Percentiles rank a stretch among this genome's conserved stretches.
Evolutionary conservation across 2,797 vertebrate species (phyloP).

Genomic region (Ceryle rudis): DNA sequence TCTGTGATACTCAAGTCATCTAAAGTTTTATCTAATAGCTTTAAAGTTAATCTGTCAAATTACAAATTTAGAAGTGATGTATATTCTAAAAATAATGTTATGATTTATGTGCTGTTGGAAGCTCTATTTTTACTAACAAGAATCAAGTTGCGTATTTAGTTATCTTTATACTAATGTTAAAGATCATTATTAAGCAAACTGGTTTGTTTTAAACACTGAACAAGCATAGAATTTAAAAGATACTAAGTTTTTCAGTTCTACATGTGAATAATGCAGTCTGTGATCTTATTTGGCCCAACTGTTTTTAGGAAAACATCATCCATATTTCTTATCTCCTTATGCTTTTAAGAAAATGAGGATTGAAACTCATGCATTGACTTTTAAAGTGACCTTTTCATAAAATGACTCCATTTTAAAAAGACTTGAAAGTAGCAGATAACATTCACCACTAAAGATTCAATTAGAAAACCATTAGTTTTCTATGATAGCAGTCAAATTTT

Average conservation of each 20-base stretch:
- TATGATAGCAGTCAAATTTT: neutral
- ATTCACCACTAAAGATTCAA: neutral
- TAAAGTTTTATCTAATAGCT: neutral
- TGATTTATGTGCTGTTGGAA: neutral
- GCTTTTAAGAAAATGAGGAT: neutral
- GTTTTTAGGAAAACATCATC: neutral
- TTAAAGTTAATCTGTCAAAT: neutral
- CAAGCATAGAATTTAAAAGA: neutral
- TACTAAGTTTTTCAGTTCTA: neutral
- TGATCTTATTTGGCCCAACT: neutral
- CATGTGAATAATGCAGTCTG: neutral
- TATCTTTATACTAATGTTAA: neutral
- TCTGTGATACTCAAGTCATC: neutral
- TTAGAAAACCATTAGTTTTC: neutral
- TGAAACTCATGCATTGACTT: neutral
- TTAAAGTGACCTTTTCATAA: neutral
- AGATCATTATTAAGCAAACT: neutral
- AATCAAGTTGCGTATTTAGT: neutral
- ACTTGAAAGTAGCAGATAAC: neutral
- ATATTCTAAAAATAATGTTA: neutral
- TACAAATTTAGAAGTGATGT: neutral
- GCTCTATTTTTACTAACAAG: neutral
- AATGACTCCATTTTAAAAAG: neutral
- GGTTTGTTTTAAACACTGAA: neutral
- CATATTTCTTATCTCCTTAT: neutral